Evolutionary conservation across 2,113 vertebrate genomes (phyloP).

Genomic region (Triplophysa rosa): DNA sequence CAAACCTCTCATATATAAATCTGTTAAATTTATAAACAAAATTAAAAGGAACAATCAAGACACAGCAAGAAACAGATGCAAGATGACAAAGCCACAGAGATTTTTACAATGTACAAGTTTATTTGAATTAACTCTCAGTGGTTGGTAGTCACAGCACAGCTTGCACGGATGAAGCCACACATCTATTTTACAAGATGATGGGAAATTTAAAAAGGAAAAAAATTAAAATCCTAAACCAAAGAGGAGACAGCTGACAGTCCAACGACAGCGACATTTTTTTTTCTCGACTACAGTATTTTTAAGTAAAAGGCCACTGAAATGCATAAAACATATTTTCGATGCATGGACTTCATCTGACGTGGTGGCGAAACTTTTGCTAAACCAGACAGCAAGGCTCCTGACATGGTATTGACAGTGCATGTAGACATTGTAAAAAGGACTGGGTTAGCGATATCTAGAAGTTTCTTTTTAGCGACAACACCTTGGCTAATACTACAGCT

Average conservation of each 20-base stretch:
- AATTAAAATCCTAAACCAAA: constrained; percentile 63
- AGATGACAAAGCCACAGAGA: constrained; percentile 66
- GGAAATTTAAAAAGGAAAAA: constrained; percentile 51
- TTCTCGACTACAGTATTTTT: constrained; percentile 72
- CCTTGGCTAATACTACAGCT: constrained; percentile 89
- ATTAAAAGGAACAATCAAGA: constrained; percentile 78
- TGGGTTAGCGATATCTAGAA: constrained; percentile 76
- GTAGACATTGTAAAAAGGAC: constrained; percentile 78
- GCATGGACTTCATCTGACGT: constrained; percentile 71
- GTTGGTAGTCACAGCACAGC: constrained; percentile 88
- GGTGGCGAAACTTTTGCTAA: constrained; percentile 72
- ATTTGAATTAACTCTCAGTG: constrained; percentile 97
- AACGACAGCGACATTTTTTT: constrained; percentile 65
- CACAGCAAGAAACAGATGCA: constrained; percentile 47
- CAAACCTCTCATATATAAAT: background rate
- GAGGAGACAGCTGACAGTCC: constrained; percentile 65
- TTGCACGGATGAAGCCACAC: constrained; percentile 87
- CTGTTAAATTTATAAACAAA: constrained; percentile 38
- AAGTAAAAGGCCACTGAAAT: constrained; percentile 97
- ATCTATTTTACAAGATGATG: constrained; percentile 78
- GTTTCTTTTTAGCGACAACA: constrained; percentile 77
- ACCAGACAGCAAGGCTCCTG: constrained; percentile 80
- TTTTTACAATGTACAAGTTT: constrained; percentile 99
- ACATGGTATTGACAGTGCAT: constrained; percentile 89
- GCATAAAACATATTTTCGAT: constrained; percentile 83